These are phyloP conservation scores for Achroia grisella DNA, from an alignment of 1,140 invertebrate genomes.

Conservation along the genomic window DNA sequence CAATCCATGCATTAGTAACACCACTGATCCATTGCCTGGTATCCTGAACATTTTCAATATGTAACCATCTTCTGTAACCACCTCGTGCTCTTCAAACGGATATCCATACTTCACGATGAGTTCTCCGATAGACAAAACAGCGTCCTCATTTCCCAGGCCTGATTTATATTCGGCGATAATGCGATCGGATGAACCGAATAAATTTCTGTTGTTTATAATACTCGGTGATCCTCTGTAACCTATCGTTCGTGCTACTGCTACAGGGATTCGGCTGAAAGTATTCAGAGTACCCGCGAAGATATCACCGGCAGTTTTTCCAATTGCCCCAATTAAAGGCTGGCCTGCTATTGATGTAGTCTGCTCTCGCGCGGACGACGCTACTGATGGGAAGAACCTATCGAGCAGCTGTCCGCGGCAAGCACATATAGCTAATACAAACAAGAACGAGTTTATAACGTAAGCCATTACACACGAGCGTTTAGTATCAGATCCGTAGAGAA, in stretches of 20 bases:
- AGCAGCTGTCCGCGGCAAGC: constrained; percentile 6
- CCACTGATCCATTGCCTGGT: constrained; percentile 35
- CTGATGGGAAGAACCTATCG: constrained; percentile 3
- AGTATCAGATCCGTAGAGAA: background rate
- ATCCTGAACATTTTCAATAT: constrained; percentile 33
- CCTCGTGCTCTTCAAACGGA: constrained; percentile 25
- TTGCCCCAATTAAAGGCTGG: constrained; percentile 7
- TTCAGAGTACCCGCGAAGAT: constrained; percentile 6
- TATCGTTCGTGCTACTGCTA: constrained; percentile 7
- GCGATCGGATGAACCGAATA: constrained; percentile 7
- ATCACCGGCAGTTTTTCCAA: constrained; percentile 9
- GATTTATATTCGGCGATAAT: constrained; percentile 12
- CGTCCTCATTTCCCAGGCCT: constrained; percentile 24
- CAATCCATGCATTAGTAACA: constrained; percentile 82
- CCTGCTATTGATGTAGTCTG: constrained; percentile 7
- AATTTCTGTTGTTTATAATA: constrained; percentile 14
- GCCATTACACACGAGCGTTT: constrained; percentile 7
- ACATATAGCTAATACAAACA: background rate
- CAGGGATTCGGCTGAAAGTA: constrained; percentile 7
- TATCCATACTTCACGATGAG: constrained; percentile 38
- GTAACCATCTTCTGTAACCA: constrained; percentile 40
- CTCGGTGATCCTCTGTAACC: constrained; percentile 1
- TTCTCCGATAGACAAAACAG: constrained; percentile 17
- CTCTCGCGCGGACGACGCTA: constrained; percentile 6
- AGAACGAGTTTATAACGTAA: background rate